Conservation (phyloP, 2,888 invertebrate species). For the Protonemura montana region DNA sequence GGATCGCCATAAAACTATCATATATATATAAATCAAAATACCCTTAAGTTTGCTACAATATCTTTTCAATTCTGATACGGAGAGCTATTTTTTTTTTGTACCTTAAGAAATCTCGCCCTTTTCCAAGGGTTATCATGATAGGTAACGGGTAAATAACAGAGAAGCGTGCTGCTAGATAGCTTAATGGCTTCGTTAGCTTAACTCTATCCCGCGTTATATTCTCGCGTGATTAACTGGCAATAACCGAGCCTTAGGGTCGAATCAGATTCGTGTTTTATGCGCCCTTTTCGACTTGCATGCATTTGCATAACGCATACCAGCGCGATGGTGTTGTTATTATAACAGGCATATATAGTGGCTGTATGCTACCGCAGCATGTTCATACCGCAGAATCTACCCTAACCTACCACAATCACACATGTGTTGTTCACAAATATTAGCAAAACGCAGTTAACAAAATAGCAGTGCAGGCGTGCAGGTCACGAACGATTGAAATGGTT, state of each 20-base stretch:
- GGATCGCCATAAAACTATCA: too few relatives aligned
- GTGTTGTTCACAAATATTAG: not conserved
- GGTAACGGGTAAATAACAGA: not conserved
- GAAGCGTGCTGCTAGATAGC: not conserved
- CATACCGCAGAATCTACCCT: not conserved
- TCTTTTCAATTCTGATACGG: too few relatives aligned
- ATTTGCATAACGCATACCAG: slow-evolving; percentile 22
- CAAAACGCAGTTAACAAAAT: not conserved
- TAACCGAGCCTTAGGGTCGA: not conserved
- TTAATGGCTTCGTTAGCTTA: not conserved
- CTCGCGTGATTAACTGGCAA: slow-evolving; percentile 24
- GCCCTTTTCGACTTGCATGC: not conserved
- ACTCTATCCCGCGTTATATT: not conserved
- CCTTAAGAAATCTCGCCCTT: too few relatives aligned
- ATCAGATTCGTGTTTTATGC: slow-evolving; percentile 32
- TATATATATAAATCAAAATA: too few relatives aligned
- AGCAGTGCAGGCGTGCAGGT: not conserved
- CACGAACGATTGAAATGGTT: not conserved
- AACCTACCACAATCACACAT: slow-evolving; percentile 31
- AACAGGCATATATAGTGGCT: not conserved
- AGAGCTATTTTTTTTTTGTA: too few relatives aligned
- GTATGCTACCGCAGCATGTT: not conserved
- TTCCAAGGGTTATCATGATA: not conserved
- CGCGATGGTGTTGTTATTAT: not conserved
- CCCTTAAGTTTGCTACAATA: too few relatives aligned